Conservation (phyloP, 1,140 invertebrate species). For the Brachionus plicatilis region DNA sequence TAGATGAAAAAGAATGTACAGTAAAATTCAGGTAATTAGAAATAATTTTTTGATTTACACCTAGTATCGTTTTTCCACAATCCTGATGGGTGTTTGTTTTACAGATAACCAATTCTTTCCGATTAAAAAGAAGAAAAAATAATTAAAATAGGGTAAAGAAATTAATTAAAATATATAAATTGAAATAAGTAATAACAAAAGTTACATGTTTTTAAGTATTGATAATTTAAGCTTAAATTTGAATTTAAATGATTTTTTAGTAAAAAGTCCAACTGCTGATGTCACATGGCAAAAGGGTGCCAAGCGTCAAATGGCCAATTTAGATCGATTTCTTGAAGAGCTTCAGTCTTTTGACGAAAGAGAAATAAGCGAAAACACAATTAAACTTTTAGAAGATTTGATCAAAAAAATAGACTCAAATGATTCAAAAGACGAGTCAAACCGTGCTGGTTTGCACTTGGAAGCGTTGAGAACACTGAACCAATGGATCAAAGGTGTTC, state of each 20-base stretch:
- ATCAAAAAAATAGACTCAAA: constrained; percentile 48
- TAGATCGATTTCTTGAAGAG: constrained; percentile 55
- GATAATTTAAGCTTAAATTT: too few relatives aligned
- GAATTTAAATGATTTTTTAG: constrained; percentile 41
- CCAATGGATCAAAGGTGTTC: constrained; percentile 52
- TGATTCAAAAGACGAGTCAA: background rate
- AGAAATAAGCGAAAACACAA: constrained; percentile 51
- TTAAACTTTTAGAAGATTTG: constrained; percentile 51
- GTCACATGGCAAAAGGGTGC: constrained; percentile 56
- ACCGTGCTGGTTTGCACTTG: background rate
- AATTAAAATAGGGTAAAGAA: background rate
- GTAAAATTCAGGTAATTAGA: too few relatives aligned
- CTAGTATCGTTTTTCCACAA: too few relatives aligned
- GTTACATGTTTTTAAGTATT: too few relatives aligned
- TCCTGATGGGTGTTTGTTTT: too few relatives aligned
- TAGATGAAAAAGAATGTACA: too few relatives aligned
- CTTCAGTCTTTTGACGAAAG: constrained; percentile 54
- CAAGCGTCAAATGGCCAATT: constrained; percentile 55
- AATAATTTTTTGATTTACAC: too few relatives aligned
- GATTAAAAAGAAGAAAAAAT: background rate
- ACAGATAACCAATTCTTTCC: too few relatives aligned
- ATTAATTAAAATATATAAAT: background rate
- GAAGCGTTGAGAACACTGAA: constrained; percentile 20
- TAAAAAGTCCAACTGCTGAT: constrained; percentile 54
- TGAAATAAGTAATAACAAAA: background rate